phyloP scores from a whole-genome alignment of 35 echinoderm and acorn worm species.

The Anneissia japonica region DNA sequence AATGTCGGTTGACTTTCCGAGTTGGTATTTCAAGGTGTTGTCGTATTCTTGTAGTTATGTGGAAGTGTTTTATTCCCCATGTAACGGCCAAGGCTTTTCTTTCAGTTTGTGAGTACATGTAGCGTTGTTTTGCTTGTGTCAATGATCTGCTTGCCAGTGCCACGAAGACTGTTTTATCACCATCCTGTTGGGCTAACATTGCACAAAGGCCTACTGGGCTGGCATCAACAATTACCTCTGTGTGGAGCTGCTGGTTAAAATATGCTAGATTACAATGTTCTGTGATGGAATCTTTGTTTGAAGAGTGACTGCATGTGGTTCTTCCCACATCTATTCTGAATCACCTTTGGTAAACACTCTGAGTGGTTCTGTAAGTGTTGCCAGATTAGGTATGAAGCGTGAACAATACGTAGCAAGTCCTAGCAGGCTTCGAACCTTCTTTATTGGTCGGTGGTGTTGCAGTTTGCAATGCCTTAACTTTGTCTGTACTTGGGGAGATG shows the following conservation, averaged over 20 bases:
- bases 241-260: conserved; percentile 35
- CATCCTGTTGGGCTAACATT: conserved; percentile 25
- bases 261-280: conserved; percentile 49
- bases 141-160: conserved; percentile 28
- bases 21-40: conserved; percentile 11
- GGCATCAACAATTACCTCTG: conserved; percentile 48
- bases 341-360: background rate
- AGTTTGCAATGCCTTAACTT: background rate
- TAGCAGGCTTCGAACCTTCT: background rate
- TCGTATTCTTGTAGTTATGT: conserved; percentile 57
- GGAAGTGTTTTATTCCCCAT: conserved; percentile 27
- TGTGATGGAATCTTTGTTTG: background rate
- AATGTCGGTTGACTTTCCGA: conserved; percentile 39
- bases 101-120: conserved; percentile 56
- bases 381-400: conserved; percentile 43
- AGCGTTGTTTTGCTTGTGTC: conserved; percentile 33
- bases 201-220: conserved; percentile 40
- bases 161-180: background rate
- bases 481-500: conserved; percentile 13
- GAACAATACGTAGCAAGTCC: background rate
- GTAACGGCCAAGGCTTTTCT: conserved; percentile 40
- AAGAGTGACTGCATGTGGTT: background rate
- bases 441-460: background rate
- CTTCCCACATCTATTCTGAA: background rate
- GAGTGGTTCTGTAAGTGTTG: background rate